Evolutionary conservation across 2,113 vertebrate species (phyloP), one percentile per base, ranked within the genome.

Genomic region (Cairina moschata): DNA sequence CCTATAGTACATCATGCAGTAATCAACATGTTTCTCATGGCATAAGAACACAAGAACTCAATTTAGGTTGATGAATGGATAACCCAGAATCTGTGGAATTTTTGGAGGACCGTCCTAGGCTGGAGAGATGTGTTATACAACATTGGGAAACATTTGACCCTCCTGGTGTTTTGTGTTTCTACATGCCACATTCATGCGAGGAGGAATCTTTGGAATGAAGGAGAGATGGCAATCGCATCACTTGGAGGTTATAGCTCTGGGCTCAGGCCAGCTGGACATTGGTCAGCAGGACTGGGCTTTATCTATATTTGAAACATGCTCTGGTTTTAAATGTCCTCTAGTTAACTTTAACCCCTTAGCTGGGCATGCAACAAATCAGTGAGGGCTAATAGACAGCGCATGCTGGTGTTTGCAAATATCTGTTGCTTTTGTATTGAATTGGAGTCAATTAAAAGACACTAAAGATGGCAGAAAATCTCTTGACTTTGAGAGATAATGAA

Each of bases 71-170:
- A 97, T 95, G 44, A 73, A 96, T 96, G 91, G 91, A 55, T 17
- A 90, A 58, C 65, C 76, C 55, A 91, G 97, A 92, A 96, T 96
- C 90, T 38, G 59, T 59, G 94, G 95, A 92, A 96, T 92, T 83
- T 95, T 82, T 73, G 68, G 88, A 90, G 62, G 36, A 60, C 73
- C 71, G 89, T 48, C 17, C 15, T 0, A 66, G 67, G 38, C 72
- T 71, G 46, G 32, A 81, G 91, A 58, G 67, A 93, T 72, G 69
- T 29, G 15, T 82, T 78, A 7, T 40, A 40, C 69, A 86, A 38
- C 18, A 26, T 89, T 59, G 50, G 54, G 83, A 91, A 95, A 91
- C 66, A 86, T 90, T 88, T 78, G 68, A 86, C 38, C 90, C 83
- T 67, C 31, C 11, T 2, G 46, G 18, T 85, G 66, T n/a, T 78